Evolutionary conservation across 2,888 invertebrate genomes (phyloP), one percentile per base, ranked within the genome.

Genomic region (Euproctis similis): DNA sequence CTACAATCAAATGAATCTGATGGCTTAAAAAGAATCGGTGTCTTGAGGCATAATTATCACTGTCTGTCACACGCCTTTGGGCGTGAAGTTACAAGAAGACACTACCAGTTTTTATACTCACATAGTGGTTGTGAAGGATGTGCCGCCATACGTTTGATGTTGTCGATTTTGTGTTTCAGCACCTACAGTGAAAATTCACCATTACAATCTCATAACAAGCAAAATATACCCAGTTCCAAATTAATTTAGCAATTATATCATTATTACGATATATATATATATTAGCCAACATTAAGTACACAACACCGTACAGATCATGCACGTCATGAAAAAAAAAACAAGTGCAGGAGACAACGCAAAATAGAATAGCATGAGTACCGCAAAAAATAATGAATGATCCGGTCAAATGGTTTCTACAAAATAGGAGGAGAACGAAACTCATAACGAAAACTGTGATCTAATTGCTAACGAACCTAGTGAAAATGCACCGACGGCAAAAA

Each of bases 121-220:
- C 97, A 99, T 54, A 98, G 87, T 16, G 98, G 97, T 69, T 98
- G 88, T 30, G 94, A 85, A 8, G 98, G 98, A 88, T 99, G 99
- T 9, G 98, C 92, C 43, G 96, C 95, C 86, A 99, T 94, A 68
- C 98, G 89, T 72, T 97, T 90, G 41, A 98, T 94, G 57, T 97
- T 97, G 75, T 96, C 94, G 42, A 97, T 92, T 77, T 94, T 93
- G 71, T 98, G 95, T 82, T 96, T 96, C 75, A 95, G 87, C 50
- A 97, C 92, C 97, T 98, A 86, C 54, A 85, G 65, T 65, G 31
- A n/a, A 59, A 46, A 45, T 38, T 28, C 16, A 26, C 10, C 24
- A 31, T 36, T 32, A 52, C 28, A 52, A 16, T 11, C 7, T n/a
- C 19, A 28, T 1, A 8, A 16, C 13, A 24, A 4, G 7, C 11